These are phyloP conservation scores for Solenodon paradoxus DNA, from an alignment of 2,113 vertebrate species.

Conservation along the genomic window DNA sequence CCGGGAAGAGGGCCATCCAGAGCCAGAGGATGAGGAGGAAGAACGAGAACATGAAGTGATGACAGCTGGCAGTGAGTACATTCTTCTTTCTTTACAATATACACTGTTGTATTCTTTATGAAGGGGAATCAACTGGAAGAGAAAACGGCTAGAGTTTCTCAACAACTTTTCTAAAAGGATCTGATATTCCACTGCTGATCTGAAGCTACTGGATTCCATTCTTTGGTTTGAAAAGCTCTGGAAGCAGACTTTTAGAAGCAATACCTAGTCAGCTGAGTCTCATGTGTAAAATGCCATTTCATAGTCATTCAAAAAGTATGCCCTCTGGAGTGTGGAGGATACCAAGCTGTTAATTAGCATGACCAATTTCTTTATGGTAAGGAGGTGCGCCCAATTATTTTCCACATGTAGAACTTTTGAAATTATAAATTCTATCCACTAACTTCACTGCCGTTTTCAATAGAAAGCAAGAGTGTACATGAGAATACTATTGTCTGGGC, in stretches of 20 bases:
- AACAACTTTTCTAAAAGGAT: neutral
- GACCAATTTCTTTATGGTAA: neutral
- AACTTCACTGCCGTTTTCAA: neutral
- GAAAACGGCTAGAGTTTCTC: neutral
- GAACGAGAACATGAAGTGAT: constrained; percentile 97
- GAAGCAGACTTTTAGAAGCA: neutral
- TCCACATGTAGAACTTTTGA: neutral
- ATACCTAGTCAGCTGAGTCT: neutral
- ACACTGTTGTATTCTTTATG: neutral
- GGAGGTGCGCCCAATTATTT: constrained; percentile 7
- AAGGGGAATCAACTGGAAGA: neutral
- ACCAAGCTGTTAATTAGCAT: neutral
- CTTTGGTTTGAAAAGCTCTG: neutral
- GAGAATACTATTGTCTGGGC: neutral
- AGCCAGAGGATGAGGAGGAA: constrained; percentile 95
- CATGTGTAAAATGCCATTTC: neutral
- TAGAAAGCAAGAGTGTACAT: neutral
- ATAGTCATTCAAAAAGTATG: neutral
- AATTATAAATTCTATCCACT: neutral
- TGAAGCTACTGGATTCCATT: neutral
- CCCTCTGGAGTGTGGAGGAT: neutral
- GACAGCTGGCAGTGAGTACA: constrained; percentile 96
- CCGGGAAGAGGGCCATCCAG: constrained; percentile 91
- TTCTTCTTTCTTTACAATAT: neutral
- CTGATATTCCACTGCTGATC: neutral